phyloP scores from a whole-genome alignment of 2,888 invertebrate genomes.

The Dasysyrphus tricinctus region DNA sequence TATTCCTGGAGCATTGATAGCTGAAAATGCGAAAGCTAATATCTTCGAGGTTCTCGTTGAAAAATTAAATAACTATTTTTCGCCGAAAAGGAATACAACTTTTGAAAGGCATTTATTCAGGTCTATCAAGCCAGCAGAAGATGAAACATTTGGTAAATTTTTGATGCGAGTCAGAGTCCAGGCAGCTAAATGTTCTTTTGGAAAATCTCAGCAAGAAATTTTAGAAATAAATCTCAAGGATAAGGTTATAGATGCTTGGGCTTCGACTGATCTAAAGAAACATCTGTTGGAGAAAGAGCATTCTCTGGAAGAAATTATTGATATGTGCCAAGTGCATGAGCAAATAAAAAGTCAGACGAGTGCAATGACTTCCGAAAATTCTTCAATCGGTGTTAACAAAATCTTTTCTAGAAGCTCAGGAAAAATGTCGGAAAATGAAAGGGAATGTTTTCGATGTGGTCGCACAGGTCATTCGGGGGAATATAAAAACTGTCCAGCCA shows the following conservation, averaged over 20 bases:
- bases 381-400: neutral
- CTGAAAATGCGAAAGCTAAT: too few relatives aligned
- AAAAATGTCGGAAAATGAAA: neutral
- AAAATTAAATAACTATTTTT: too few relatives aligned
- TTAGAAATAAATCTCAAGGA: too few relatives aligned
- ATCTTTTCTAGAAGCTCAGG: neutral
- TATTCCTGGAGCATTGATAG: too few relatives aligned
- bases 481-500: conserved; percentile 2
- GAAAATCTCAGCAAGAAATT: too few relatives aligned
- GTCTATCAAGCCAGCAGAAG: too few relatives aligned
- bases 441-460: neutral
- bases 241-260: too few relatives aligned
- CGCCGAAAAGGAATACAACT: too few relatives aligned
- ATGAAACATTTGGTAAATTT: too few relatives aligned
- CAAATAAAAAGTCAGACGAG: neutral
- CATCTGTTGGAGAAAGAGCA: neutral
- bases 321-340: neutral
- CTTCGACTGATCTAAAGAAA: neutral
- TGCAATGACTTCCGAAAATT: neutral
- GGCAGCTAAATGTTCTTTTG: too few relatives aligned
- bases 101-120: too few relatives aligned
- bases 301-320: neutral
- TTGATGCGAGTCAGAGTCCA: too few relatives aligned
- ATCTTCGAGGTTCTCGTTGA: conserved; percentile 63
- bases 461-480: neutral